Evolutionary conservation across 1,140 invertebrate genomes (phyloP).

Genomic region (Drosophila seguyi): DNA sequence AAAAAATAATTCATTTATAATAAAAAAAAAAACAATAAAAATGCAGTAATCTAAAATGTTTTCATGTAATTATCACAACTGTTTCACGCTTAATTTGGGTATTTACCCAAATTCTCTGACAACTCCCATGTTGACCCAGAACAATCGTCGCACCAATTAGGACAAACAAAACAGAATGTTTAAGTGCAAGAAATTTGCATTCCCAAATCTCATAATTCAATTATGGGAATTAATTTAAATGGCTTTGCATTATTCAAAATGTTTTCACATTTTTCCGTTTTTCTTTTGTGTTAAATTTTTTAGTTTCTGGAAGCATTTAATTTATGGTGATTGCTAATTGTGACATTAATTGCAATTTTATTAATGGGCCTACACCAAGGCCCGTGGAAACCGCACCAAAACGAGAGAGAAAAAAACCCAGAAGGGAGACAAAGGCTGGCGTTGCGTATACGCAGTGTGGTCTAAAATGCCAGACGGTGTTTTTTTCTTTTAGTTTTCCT

Average conservation of each 20-base stretch:
- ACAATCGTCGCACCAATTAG: constrained; percentile 45
- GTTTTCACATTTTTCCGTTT: constrained; percentile 10
- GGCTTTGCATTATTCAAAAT: constrained; percentile 54
- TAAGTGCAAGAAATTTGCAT: constrained; percentile 42
- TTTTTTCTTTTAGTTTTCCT: background rate
- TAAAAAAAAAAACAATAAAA: constrained; percentile 1
- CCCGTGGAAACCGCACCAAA: background rate
- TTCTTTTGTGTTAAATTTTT: constrained; percentile 19
- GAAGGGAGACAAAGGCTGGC: constrained; percentile 15
- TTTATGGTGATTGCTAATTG: constrained; percentile 60
- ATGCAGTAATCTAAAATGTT: constrained; percentile 24
- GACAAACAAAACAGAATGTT: constrained; percentile 40
- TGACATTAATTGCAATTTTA: constrained; percentile 53
- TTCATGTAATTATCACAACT: constrained; percentile 35
- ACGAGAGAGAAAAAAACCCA: background rate
- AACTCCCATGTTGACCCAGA: constrained; percentile 26
- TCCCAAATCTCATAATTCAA: constrained; percentile 58
- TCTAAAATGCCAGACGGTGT: constrained; percentile 12
- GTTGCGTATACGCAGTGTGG: constrained; percentile 59
- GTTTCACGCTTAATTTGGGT: constrained; percentile 38
- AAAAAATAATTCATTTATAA: constrained; percentile 2
- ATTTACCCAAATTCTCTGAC: constrained; percentile 7
- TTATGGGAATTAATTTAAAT: constrained; percentile 62
- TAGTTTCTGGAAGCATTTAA: constrained; percentile 31
- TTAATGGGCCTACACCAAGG: constrained; percentile 15